Evolutionary conservation across 2,113 vertebrate genomes (phyloP).

Genomic region (Triplophysa tibetana): DNA sequence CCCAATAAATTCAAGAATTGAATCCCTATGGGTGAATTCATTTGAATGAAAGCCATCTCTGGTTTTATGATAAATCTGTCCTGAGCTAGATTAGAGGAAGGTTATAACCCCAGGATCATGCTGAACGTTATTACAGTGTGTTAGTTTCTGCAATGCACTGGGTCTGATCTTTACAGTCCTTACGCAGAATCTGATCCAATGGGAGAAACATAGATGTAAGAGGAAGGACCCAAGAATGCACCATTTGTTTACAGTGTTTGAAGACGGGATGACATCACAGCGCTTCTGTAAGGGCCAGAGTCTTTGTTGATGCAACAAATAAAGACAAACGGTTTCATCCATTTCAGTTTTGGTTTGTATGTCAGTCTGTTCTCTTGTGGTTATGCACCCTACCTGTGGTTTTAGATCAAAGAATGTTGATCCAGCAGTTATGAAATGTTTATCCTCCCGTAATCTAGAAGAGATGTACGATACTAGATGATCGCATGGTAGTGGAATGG

Average conservation of each 20-base stretch:
- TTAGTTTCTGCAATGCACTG: constrained; percentile 31
- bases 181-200: constrained; percentile 30
- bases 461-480: neutral
- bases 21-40: constrained; percentile 16
- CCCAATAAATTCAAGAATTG: constrained; percentile 20
- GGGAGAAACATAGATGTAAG: constrained; percentile 46
- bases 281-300: neutral
- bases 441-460: neutral
- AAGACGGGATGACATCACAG: constrained; percentile 3
- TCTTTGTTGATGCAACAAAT: neutral
- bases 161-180: constrained; percentile 37
- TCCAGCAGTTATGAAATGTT: neutral
- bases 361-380: neutral
- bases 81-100: constrained; percentile 44
- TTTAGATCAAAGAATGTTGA: neutral
- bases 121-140: constrained; percentile 17
- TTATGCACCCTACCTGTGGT: neutral
- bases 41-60: constrained; percentile 36
- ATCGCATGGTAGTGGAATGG: neutral
- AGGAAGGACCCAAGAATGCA: constrained; percentile 54
- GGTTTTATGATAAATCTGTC: constrained; percentile 16
- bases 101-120: constrained; percentile 32
- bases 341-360: neutral
- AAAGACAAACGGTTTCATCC: constrained; percentile 7
- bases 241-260: constrained; percentile 55